phyloP scores from a whole-genome alignment of 2,888 invertebrate genomes.

The Ormyrus labotus region DNA sequence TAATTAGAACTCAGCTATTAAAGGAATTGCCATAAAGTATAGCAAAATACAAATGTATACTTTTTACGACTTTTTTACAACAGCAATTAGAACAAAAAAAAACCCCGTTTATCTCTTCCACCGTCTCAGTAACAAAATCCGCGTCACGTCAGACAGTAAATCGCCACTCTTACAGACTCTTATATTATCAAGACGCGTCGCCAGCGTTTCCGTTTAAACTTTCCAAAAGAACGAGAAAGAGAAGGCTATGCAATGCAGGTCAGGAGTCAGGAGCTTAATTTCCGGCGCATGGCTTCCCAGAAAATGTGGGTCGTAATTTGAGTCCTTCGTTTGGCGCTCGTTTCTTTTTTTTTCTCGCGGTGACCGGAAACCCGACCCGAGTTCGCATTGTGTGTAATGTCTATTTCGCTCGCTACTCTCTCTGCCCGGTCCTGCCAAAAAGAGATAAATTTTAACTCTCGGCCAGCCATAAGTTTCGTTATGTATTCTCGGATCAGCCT shows the following conservation, averaged over 20 bases:
- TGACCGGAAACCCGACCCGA: slow-evolving; percentile 39
- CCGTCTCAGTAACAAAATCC: slow-evolving; percentile 12
- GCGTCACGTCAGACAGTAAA: background rate
- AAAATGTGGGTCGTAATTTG: slow-evolving; percentile 57
- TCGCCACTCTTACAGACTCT: too few species aligned
- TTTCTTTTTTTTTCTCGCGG: slow-evolving; percentile 54
- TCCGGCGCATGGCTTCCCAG: slow-evolving; percentile 57
- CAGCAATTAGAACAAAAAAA: too few species aligned
- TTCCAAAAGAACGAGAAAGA: background rate
- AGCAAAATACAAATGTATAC: too few species aligned
- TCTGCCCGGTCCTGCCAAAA: slow-evolving; percentile 3
- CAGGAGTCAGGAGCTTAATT: slow-evolving; percentile 58
- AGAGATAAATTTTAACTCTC: slow-evolving; percentile 18
- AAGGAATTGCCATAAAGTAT: too few species aligned
- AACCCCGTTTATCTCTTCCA: too few species aligned
- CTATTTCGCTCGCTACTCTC: slow-evolving; percentile 20
- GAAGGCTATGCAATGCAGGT: slow-evolving; percentile 52
- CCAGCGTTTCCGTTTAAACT: background rate
- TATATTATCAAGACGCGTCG: too few species aligned
- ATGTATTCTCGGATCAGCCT: background rate
- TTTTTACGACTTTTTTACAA: too few species aligned
- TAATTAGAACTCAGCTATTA: too few species aligned
- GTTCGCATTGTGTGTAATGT: background rate
- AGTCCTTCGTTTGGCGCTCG: background rate
- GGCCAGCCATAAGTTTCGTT: slow-evolving; percentile 13